Percentiles rank a stretch among this genome's conserved stretches.
These are phyloP conservation scores for Elysia crispata DNA, from an alignment of 2,888 invertebrate species.

Conservation along the genomic window DNA sequence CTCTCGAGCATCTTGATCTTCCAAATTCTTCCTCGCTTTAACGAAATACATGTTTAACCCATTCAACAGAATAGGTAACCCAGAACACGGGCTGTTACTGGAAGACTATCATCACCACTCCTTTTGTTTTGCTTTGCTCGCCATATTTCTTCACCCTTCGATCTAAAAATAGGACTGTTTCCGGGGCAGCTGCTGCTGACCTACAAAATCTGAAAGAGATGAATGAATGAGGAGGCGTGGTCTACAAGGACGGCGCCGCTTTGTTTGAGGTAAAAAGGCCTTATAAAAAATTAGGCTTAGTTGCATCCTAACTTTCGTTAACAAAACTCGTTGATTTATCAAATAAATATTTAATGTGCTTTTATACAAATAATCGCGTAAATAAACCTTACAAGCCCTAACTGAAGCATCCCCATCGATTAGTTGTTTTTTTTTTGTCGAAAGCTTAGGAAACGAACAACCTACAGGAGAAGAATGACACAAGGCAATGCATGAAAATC, in stretches of 20 bases:
- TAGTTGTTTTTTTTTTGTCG: too few relatives aligned
- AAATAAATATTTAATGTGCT: neutral
- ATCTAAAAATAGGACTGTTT: conserved; percentile 42
- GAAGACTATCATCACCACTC: conserved; percentile 34
- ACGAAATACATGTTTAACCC: conserved; percentile 51
- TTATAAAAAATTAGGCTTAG: neutral
- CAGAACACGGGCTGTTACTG: neutral
- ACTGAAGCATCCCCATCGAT: neutral
- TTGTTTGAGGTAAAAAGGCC: neutral
- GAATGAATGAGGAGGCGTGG: conserved; percentile 2
- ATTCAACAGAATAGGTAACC: too few relatives aligned
- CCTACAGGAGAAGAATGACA: too few relatives aligned
- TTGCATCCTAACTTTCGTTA: too few relatives aligned
- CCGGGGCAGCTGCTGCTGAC: conserved; percentile 50
- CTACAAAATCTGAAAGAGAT: neutral
- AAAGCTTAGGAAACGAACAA: too few relatives aligned
- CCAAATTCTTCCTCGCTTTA: conserved; percentile 52
- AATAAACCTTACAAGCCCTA: neutral
- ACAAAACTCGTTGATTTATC: neutral
- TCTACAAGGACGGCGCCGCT: neutral
- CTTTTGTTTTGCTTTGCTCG: conserved; percentile 51
- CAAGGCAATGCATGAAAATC: too few relatives aligned
- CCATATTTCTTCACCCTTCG: conserved; percentile 46
- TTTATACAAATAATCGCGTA: neutral
- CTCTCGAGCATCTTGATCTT: conserved; percentile 50